These are phyloP conservation scores for Eupithecia inturbata DNA, from an alignment of 2,888 invertebrate genomes.

Conservation along the genomic window DNA sequence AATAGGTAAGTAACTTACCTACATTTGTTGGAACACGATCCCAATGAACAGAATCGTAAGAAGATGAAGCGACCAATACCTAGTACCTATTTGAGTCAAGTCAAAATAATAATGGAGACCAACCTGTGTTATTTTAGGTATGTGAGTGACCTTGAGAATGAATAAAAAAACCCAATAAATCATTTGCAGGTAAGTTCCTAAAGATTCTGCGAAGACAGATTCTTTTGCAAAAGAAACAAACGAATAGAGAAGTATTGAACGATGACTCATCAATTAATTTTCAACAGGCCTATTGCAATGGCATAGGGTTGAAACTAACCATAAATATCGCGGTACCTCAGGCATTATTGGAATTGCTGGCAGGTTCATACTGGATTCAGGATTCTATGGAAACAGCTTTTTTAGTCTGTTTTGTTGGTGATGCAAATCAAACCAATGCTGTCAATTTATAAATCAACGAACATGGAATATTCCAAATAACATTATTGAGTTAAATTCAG, in stretches of 20 bases:
- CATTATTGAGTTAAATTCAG: neutral
- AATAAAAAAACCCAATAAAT: constrained; percentile 12
- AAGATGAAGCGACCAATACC: too few species aligned
- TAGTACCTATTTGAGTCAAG: neutral
- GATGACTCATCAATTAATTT: constrained; percentile 28
- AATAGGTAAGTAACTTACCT: too few species aligned
- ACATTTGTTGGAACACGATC: too few species aligned
- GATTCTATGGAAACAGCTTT: constrained; percentile 1
- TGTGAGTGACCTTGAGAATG: constrained; percentile 6
- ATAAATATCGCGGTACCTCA: neutral
- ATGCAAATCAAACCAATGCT: neutral
- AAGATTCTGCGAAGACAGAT: constrained; percentile 28
- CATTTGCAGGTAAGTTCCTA: constrained; percentile 13
- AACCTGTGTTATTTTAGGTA: neutral
- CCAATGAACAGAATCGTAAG: neutral
- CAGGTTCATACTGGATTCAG: constrained; percentile 16
- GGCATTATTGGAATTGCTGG: constrained; percentile 23
- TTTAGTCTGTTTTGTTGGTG: neutral
- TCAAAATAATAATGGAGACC: neutral
- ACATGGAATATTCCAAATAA: neutral
- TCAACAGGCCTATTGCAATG: neutral
- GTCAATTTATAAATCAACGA: neutral
- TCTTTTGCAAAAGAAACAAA: constrained; percentile 32
- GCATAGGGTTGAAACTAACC: constrained; percentile 17
- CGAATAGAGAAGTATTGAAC: constrained; percentile 22